These are phyloP conservation scores for Eulacestoma nigropectus DNA, from an alignment of 2,113 vertebrate species.

Conservation along the genomic window DNA sequence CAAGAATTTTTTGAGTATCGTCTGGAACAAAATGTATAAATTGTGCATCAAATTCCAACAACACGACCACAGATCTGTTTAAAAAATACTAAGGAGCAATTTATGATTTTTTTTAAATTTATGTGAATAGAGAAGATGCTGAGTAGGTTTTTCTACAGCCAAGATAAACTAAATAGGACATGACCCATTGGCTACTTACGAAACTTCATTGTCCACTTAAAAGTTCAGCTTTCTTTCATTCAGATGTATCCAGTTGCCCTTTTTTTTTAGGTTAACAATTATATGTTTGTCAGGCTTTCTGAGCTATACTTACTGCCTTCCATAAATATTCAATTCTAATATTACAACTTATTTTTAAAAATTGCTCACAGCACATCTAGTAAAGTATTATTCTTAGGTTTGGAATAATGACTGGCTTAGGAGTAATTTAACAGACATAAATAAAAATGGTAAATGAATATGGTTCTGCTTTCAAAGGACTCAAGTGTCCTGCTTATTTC, in stretches of 20 bases:
- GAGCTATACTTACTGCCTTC: background rate
- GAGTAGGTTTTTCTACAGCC: background rate
- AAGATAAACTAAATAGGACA: background rate
- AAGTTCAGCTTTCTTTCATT: background rate
- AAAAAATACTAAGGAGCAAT: background rate
- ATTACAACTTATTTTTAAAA: background rate
- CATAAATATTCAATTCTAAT: background rate
- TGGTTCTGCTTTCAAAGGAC: background rate
- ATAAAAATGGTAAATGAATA: background rate
- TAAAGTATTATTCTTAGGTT: background rate
- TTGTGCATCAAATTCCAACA: background rate
- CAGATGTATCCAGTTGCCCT: background rate
- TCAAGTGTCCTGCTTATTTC: background rate
- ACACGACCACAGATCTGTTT: background rate
- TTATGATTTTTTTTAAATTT: background rate
- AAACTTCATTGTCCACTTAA: background rate
- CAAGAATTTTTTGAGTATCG: background rate
- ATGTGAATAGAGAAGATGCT: background rate
- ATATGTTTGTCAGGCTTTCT: background rate
- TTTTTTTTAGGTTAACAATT: background rate
- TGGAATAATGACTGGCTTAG: background rate
- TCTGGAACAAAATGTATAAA: background rate
- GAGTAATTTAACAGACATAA: background rate
- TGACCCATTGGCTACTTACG: background rate
- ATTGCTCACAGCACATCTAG: background rate